Evolutionary conservation across 53 echinoderm and acorn worm genomes (phyloP).

Genomic region (Paelopatides confundens): DNA sequence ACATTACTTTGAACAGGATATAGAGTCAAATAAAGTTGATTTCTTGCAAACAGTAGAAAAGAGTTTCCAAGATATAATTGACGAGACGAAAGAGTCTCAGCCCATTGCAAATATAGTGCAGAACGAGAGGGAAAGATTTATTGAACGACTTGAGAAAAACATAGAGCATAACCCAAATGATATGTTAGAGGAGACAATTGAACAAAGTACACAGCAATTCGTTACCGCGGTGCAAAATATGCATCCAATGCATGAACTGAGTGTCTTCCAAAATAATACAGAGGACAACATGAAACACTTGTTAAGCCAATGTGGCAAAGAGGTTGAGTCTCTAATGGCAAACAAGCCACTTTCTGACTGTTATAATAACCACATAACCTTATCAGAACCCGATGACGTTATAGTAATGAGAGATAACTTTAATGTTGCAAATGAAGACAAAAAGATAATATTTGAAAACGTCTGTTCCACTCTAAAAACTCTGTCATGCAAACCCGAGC

Average conservation of each 20-base stretch:
- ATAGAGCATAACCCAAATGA: background rate
- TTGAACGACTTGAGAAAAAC: background rate
- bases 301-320: slow-evolving; percentile 8
- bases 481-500: background rate
- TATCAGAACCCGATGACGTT: background rate
- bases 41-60: background rate
- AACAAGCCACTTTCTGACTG: background rate
- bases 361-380: too few species aligned
- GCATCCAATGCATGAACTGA: background rate
- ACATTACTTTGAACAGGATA: background rate
- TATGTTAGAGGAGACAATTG: background rate
- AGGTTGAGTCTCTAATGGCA: background rate
- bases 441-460: background rate
- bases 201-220: background rate
- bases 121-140: background rate
- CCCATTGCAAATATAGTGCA: background rate
- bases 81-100: background rate
- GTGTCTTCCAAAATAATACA: background rate
- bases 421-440: background rate
- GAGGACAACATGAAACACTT: background rate
- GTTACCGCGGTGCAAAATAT: background rate
- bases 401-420: background rate
- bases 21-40: background rate
- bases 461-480: background rate
- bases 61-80: background rate